These are phyloP conservation scores for Rhagoletis zephyria DNA, from an alignment of 1,140 invertebrate genomes.

Conservation along the genomic window DNA sequence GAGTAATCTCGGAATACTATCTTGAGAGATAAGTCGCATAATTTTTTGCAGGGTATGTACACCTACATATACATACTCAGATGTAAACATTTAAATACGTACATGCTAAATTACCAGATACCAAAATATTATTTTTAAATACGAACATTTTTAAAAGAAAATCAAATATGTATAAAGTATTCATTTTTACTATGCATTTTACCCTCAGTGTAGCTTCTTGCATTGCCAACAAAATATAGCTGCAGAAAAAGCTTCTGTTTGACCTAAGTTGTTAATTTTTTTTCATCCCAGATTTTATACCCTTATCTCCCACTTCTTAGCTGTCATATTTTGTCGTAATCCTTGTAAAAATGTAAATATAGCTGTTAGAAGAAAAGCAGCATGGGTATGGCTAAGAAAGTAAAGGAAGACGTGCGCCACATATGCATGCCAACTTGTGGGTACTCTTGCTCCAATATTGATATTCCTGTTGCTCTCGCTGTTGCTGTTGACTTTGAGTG, in stretches of 20 bases:
- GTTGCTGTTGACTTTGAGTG: slow-evolving; percentile 9
- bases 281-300: background rate
- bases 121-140: too few species aligned
- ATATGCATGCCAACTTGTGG: background rate
- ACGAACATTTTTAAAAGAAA: too few species aligned
- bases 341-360: background rate
- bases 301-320: too few species aligned
- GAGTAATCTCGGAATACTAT: too few species aligned
- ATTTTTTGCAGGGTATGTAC: too few species aligned
- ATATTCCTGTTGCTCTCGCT: background rate
- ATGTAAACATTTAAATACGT: too few species aligned
- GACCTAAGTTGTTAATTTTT: background rate
- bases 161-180: too few species aligned
- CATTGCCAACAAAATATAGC: background rate
- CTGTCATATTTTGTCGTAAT: background rate
- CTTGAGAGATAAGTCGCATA: too few species aligned
- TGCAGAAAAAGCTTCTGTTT: background rate
- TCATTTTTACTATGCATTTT: background rate
- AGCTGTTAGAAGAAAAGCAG: background rate
- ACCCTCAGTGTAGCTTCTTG: background rate
- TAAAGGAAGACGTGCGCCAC: background rate
- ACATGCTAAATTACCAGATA: too few species aligned
- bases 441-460: background rate
- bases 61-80: too few species aligned
- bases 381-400: background rate